Conservation (phyloP, 1,140 invertebrate genomes). For the Nomia melanderi region DNA sequence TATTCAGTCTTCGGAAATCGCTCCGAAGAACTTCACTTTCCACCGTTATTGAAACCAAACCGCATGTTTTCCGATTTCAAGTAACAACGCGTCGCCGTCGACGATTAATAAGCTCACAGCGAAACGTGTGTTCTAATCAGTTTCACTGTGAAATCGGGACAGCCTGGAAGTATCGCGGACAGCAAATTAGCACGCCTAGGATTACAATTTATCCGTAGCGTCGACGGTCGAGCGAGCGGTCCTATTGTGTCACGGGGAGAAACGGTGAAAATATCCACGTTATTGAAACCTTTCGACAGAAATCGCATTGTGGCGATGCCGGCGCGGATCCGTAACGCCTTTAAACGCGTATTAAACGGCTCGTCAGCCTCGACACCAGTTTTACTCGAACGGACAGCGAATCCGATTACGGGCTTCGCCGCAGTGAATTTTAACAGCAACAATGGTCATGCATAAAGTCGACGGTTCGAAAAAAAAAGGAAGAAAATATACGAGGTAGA, state of each 20-base stretch:
- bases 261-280: not conserved
- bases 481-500: not conserved
- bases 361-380: not conserved
- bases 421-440: not conserved
- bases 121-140: too few species aligned
- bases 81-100: too few species aligned
- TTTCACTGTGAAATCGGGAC: too few species aligned
- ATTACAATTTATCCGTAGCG: slow-evolving; percentile 1
- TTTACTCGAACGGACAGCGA: not conserved
- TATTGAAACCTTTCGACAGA: not conserved
- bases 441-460: not conserved
- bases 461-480: not conserved
- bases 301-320: not conserved
- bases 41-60: too few species aligned
- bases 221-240: not conserved
- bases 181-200: not conserved
- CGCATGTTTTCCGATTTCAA: too few species aligned
- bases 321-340: not conserved
- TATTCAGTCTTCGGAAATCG: too few species aligned
- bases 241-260: not conserved
- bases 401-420: not conserved
- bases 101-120: too few species aligned
- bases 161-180: too few species aligned
- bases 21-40: too few species aligned
- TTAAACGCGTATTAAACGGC: not conserved